phyloP scores from a whole-genome alignment of 2,888 invertebrate genomes.

The Drosophila colorata region DNA sequence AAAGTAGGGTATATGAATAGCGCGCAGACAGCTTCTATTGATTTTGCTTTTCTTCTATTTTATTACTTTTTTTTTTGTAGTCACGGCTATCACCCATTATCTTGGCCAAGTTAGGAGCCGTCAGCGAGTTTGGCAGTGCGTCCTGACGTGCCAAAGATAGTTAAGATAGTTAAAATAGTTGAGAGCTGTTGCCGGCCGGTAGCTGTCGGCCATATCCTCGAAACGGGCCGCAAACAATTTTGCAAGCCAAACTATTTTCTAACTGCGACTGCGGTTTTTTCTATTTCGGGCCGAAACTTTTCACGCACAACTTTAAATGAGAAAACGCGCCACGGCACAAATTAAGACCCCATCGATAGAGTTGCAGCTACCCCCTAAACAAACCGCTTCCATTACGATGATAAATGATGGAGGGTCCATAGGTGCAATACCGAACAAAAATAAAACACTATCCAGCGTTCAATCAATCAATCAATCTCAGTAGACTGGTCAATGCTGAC shows the following conservation, averaged over 20 bases:
- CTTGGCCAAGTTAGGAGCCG: slow-evolving; percentile 25
- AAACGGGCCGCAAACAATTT: slow-evolving; percentile 18
- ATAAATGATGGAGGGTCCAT: slow-evolving; percentile 35
- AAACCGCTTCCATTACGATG: slow-evolving; percentile 35
- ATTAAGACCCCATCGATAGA: slow-evolving; percentile 26
- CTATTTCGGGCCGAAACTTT: slow-evolving; percentile 31
- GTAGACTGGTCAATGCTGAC: slow-evolving; percentile 42
- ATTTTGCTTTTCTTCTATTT: slow-evolving; percentile 39
- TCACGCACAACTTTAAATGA: slow-evolving; percentile 54
- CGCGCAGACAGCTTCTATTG: slow-evolving; percentile 47
- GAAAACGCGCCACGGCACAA: slow-evolving; percentile 21
- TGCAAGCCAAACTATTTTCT: slow-evolving; percentile 45
- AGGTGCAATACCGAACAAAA: slow-evolving; percentile 3
- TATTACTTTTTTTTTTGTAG: neutral
- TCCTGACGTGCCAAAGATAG: slow-evolving; percentile 62
- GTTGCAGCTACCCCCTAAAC: slow-evolving; percentile 10
- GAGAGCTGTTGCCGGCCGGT: slow-evolving; percentile 37
- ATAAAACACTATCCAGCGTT: slow-evolving; percentile 23
- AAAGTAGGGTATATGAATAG: slow-evolving; percentile 1
- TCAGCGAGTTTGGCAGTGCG: slow-evolving; percentile 9
- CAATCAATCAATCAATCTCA: slow-evolving; percentile 54
- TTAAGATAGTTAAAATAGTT: slow-evolving; percentile 68
- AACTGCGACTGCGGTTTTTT: slow-evolving; percentile 29
- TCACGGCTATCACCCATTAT: slow-evolving; percentile 14
- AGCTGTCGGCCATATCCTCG: slow-evolving; percentile 43